phyloP scores from a whole-genome alignment of 2,888 invertebrate genomes.

The Scaptodrosophila latifasciaeformis region DNA sequence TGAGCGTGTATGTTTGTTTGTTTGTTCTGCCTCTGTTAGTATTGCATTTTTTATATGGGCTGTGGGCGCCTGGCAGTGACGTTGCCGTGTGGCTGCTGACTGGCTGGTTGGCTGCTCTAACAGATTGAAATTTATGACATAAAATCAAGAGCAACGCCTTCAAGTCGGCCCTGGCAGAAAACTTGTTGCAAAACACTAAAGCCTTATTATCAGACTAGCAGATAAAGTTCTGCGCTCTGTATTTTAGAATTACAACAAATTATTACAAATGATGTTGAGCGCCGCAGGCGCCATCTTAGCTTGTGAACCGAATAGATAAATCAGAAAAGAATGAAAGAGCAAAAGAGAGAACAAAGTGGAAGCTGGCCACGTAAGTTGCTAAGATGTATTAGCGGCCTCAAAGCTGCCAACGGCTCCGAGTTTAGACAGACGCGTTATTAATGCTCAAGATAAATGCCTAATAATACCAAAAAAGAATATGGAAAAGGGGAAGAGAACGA shows the following conservation, averaged over 20 bases:
- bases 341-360: not conserved
- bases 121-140: constrained; percentile 60
- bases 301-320: constrained; percentile 46
- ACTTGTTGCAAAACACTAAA: not conserved
- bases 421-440: constrained; percentile 37
- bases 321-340: constrained; percentile 22
- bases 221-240: constrained; percentile 31
- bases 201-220: constrained; percentile 1
- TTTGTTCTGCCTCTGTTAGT: constrained; percentile 1
- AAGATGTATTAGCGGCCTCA: constrained; percentile 11
- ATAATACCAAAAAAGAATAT: constrained; percentile 33
- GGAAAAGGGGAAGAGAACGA: constrained; percentile 3
- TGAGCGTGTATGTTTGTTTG: too few species aligned
- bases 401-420: constrained; percentile 7
- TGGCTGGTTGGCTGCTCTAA: constrained; percentile 6
- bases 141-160: constrained; percentile 6
- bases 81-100: constrained; percentile 13
- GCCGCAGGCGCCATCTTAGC: constrained; percentile 44
- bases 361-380: not conserved
- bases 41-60: constrained; percentile 4
- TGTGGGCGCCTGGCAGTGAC: constrained; percentile 4
- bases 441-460: constrained; percentile 50
- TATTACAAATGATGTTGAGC: constrained; percentile 59
- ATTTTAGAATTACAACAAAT: constrained; percentile 48
- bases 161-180: not conserved